Conservation (phyloP, 2,888 invertebrate species). For the Resseliella maxima region DNA sequence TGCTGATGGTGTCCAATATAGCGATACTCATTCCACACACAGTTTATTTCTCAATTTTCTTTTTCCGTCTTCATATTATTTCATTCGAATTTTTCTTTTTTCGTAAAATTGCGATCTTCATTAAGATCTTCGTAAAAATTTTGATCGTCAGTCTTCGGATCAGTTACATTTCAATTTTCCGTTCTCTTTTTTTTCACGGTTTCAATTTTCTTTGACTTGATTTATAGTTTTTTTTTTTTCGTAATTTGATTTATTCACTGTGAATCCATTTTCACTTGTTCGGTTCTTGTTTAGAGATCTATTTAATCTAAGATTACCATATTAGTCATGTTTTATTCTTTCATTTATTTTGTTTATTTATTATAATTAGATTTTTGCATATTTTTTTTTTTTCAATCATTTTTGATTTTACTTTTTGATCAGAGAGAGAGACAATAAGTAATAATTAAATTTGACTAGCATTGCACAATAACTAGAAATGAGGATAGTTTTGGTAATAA, state of each 20-base stretch:
- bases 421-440: slow-evolving; percentile 49
- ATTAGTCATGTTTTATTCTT: not conserved
- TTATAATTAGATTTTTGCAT: not conserved
- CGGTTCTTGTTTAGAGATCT: not conserved
- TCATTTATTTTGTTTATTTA: not conserved
- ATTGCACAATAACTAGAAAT: slow-evolving; percentile 53
- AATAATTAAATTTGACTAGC: slow-evolving; percentile 55
- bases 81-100: not conserved
- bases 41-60: not conserved
- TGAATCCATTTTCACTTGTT: not conserved
- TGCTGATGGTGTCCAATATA: not conserved
- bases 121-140: too few relatives aligned
- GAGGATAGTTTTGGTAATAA: slow-evolving; percentile 49
- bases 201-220: not conserved
- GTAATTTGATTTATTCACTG: not conserved
- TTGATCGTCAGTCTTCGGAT: slow-evolving; percentile 1
- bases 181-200: not conserved
- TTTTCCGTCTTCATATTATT: not conserved
- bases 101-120: too few relatives aligned
- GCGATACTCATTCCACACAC: not conserved
- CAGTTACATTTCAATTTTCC: not conserved
- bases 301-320: too few relatives aligned
- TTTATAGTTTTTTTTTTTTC: not conserved
- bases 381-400: not conserved
- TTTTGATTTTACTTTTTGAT: slow-evolving; percentile 5